These are phyloP conservation scores for Drosophila ambigua DNA, from an alignment of 1,140 invertebrate species.

Conservation along the genomic window DNA sequence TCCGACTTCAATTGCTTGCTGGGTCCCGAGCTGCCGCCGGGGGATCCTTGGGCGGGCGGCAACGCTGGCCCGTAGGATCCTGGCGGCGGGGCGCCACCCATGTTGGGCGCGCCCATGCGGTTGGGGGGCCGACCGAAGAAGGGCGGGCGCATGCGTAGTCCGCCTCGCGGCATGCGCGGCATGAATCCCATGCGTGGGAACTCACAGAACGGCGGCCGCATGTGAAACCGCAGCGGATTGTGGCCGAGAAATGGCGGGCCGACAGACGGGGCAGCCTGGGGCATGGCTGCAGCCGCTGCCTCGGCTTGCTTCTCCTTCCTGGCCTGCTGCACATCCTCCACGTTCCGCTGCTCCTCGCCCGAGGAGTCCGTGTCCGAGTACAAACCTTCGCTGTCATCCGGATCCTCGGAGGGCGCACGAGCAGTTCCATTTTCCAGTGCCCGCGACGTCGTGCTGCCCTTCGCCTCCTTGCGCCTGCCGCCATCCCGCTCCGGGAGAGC, in stretches of 20 bases:
- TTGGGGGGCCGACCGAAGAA: constrained; percentile 50
- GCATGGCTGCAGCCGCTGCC: constrained; percentile 54
- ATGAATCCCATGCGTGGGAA: constrained; percentile 59
- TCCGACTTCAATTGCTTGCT: constrained; percentile 53
- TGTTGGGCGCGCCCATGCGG: constrained; percentile 27
- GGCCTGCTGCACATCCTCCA: constrained; percentile 67
- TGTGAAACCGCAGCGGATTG: constrained; percentile 59
- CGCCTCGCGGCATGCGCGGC: constrained; percentile 61
- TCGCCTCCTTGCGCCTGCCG: constrained; percentile 38
- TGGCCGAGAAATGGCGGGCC: constrained; percentile 36
- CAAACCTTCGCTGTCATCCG: constrained; percentile 67
- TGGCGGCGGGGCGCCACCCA: background rate
- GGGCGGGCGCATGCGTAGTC: constrained; percentile 49
- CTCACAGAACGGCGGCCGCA: constrained; percentile 56
- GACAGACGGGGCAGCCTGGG: constrained; percentile 21
- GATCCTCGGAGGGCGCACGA: constrained; percentile 16
- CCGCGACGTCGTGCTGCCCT: too few species aligned
- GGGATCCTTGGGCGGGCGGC: constrained; percentile 20
- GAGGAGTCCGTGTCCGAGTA: constrained; percentile 73
- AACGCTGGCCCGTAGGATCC: constrained; percentile 34
- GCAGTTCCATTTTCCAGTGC: constrained; percentile 35
- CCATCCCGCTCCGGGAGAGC: constrained; percentile 28
- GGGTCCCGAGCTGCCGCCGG: background rate
- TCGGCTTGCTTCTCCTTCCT: constrained; percentile 69
- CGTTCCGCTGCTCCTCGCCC: constrained; percentile 43